Evolutionary conservation across 30 jellyfish, hydroid and myxozoan genomes (phyloP).

Genomic region (Aurelia sp.): DNA sequence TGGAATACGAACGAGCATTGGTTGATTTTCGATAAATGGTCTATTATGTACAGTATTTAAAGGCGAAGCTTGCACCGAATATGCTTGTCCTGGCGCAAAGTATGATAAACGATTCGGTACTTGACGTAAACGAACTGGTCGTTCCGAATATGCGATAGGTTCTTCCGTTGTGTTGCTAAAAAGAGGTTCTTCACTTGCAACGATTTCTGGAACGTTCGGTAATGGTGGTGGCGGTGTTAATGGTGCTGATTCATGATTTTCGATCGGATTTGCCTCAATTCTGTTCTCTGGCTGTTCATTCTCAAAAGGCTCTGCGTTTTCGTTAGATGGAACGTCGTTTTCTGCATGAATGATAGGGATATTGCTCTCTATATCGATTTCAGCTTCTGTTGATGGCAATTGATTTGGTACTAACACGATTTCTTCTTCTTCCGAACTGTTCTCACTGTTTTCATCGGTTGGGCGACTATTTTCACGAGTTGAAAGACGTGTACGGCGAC

Average conservation of each 20-base stretch:
- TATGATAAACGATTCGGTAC: background rate
- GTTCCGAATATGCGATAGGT: background rate
- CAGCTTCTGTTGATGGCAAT: no score
- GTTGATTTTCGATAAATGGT: background rate
- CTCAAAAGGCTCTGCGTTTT: no score
- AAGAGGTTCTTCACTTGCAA: background rate
- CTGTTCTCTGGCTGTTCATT: no score
- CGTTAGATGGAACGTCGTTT: no score
- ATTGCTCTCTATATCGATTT: no score
- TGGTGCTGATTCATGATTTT: background rate
- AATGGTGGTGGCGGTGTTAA: no score
- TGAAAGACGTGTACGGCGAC: background rate
- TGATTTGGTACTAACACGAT: background rate
- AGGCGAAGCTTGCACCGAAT: background rate
- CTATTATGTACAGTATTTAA: background rate
- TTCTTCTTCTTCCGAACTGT: background rate
- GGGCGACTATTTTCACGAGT: background rate
- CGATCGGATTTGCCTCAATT: background rate
- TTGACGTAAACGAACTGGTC: background rate
- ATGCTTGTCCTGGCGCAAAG: constrained; percentile 2
- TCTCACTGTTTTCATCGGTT: background rate
- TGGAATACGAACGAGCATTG: background rate
- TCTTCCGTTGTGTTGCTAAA: background rate
- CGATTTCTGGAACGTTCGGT: background rate
- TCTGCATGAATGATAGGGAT: no score